Evolutionary conservation across 2,797 vertebrate genomes (phyloP).

Genomic region (Otus scops): DNA sequence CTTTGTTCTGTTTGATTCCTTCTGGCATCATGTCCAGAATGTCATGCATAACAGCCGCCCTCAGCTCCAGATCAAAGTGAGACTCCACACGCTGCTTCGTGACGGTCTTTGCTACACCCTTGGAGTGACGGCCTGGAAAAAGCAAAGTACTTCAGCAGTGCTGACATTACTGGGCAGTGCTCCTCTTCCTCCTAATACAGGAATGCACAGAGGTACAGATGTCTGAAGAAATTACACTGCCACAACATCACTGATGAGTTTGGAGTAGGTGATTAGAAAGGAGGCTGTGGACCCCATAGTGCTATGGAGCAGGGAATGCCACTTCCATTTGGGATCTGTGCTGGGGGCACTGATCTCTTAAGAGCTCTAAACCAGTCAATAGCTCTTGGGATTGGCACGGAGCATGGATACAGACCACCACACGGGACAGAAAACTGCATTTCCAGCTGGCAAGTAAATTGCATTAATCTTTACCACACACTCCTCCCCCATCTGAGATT

Average conservation of each 20-base stretch:
- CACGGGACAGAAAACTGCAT: neutral
- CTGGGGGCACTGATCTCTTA: neutral
- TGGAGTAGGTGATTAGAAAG: neutral
- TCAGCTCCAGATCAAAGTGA: conserved; percentile 97
- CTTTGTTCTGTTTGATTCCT: conserved; percentile 99
- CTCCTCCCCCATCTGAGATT: neutral
- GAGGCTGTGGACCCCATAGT: rapidly evolving
- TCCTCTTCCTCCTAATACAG: neutral
- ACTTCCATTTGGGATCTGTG: neutral
- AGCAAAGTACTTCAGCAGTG: neutral
- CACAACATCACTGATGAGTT: neutral
- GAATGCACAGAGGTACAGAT: neutral
- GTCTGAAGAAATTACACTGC: neutral
- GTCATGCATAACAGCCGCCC: conserved; percentile 98
- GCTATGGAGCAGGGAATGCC: neutral
- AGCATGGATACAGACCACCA: neutral
- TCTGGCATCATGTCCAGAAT: conserved; percentile 99
- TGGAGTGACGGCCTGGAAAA: conserved; percentile 91
- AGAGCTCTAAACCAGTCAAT: neutral
- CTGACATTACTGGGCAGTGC: neutral
- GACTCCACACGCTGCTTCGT: conserved; percentile 99
- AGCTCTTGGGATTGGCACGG: neutral
- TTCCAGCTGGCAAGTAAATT: neutral
- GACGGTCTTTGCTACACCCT: conserved; percentile 98
- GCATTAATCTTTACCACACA: neutral